phyloP scores from a whole-genome alignment of 53 echinoderm and acorn worm species.

The Henricia sp. region DNA sequence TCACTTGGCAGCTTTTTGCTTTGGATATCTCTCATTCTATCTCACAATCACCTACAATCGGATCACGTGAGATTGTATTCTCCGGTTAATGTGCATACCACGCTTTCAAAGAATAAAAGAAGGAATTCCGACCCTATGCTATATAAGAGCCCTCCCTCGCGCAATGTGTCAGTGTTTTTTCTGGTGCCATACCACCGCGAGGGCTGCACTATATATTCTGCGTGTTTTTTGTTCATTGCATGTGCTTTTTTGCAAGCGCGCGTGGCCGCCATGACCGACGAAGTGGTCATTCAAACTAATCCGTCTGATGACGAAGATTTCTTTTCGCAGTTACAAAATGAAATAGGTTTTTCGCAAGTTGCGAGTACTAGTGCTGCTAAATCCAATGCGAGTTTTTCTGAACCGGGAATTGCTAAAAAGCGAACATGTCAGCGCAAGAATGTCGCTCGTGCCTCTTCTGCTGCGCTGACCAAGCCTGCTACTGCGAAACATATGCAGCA shows the following conservation, averaged over 20 bases:
- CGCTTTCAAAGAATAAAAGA: background rate
- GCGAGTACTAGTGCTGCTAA: slow-evolving; percentile 1
- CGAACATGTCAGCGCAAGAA: background rate
- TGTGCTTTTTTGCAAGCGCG: background rate
- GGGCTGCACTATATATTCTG: background rate
- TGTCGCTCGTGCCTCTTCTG: background rate
- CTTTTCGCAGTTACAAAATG: background rate
- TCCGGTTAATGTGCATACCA: background rate
- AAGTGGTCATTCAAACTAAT: too few species aligned
- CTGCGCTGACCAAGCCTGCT: background rate
- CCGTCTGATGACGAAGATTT: background rate
- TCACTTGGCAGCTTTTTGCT: too few species aligned
- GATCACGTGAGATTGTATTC: background rate
- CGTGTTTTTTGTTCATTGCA: background rate
- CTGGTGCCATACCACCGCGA: too few species aligned
- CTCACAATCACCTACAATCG: background rate
- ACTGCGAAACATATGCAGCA: background rate
- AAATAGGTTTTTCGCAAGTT: background rate
- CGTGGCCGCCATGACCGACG: too few species aligned
- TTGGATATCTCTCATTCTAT: too few species aligned
- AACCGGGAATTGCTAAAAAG: slow-evolving; percentile 7
- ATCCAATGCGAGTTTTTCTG: background rate
- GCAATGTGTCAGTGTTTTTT: too few species aligned
- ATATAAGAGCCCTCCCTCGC: slow-evolving; percentile 12
- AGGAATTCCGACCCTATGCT: background rate